Conservation (phyloP, 1,140 invertebrate species). For the Camponotus pennsylvanicus region DNA sequence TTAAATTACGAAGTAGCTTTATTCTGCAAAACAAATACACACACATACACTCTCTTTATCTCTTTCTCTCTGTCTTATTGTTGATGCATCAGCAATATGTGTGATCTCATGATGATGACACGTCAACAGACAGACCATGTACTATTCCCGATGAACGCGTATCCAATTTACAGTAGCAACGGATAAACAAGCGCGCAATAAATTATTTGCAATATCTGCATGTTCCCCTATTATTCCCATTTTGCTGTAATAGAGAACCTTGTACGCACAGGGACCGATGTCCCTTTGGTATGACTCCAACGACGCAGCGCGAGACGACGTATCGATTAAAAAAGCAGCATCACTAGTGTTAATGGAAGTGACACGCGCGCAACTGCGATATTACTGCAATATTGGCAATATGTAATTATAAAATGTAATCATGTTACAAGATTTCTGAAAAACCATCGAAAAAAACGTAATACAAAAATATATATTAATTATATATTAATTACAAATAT, state of each 20-base stretch:
- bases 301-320: constrained; percentile 11
- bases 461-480: not conserved
- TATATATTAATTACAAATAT: not conserved
- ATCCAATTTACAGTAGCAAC: constrained; percentile 39
- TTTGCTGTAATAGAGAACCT: constrained; percentile 38
- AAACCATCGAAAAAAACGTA: not conserved
- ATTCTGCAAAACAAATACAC: not conserved
- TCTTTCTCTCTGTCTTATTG: not conserved
- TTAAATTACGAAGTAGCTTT: constrained; percentile 14
- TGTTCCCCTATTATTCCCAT: constrained; percentile 37
- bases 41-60: too few relatives aligned
- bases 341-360: constrained; percentile 7
- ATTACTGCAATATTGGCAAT: constrained; percentile 5
- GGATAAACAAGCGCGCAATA: constrained; percentile 37
- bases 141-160: constrained; percentile 9
- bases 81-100: not conserved
- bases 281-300: constrained; percentile 35
- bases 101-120: constrained; percentile 9
- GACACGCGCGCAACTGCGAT: not conserved
- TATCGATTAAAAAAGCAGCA: constrained; percentile 39
- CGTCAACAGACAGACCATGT: constrained; percentile 2
- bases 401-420: not conserved
- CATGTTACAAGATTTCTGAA: not conserved
- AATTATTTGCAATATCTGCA: constrained; percentile 39
- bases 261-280: constrained; percentile 7